Percentiles rank a stretch among this genome's conserved stretches.
phyloP scores from a whole-genome alignment of 1,140 invertebrate species.

The Phymastichus coffea region DNA sequence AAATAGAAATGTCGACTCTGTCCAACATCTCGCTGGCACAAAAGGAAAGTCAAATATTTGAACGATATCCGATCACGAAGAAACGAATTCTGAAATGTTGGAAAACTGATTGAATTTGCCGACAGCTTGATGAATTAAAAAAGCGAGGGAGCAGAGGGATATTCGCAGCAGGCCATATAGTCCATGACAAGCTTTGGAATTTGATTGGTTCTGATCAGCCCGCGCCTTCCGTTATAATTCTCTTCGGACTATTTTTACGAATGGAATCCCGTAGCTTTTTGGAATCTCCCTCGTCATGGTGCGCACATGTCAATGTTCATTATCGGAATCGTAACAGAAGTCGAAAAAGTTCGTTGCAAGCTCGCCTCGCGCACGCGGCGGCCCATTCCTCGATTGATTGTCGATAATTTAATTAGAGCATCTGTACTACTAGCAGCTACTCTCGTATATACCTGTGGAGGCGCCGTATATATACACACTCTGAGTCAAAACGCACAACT shows the following conservation, averaged over 20 bases:
- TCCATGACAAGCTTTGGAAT: neutral
- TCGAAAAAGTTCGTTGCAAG: neutral
- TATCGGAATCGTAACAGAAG: conserved; percentile 10
- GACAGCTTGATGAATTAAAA: neutral
- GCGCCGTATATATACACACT: conserved; percentile 32
- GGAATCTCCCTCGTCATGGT: neutral
- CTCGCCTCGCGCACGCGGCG: neutral
- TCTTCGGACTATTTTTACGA: no score
- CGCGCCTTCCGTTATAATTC: neutral
- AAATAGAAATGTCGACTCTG: no score
- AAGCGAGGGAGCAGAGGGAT: neutral
- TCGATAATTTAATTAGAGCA: conserved; percentile 44
- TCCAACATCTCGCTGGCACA: no score
- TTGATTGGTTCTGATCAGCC: neutral
- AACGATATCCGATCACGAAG: no score
- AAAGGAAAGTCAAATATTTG: no score
- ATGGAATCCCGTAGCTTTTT: no score
- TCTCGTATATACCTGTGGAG: conserved; percentile 28
- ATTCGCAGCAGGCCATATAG: no score
- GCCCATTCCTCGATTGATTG: conserved; percentile 42
- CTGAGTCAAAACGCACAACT: conserved; percentile 29
- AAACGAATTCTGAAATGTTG: no score
- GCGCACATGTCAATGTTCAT: conserved; percentile 9
- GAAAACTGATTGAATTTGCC: no score
- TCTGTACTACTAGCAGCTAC: no score